Percentiles rank a stretch among this genome's conserved stretches.
Conservation (phyloP, 2,888 invertebrate species). For the Acanthococcus lagerstroemiae region DNA sequence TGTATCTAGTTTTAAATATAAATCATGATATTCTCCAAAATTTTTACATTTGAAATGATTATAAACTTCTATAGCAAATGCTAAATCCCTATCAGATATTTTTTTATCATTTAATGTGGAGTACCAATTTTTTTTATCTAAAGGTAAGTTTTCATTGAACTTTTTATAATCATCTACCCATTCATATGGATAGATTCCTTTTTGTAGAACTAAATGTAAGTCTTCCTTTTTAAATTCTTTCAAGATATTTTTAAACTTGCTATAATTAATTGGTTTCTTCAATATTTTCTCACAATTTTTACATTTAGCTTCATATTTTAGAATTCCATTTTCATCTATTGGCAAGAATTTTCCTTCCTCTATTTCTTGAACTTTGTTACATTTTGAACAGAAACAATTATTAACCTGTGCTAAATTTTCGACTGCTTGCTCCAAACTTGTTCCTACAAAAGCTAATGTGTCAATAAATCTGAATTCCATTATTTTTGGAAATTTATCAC, state of each 20-base stretch:
- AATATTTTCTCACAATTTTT: background rate
- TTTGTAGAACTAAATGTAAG: background rate
- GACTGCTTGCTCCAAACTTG: background rate
- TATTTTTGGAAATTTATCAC: no score
- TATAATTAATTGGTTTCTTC: background rate
- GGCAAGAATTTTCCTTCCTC: no score
- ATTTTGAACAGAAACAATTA: no score
- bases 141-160: background rate
- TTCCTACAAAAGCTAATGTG: background rate
- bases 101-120: no score
- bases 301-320: background rate
- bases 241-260: background rate
- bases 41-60: no score
- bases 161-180: background rate
- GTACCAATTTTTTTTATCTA: no score
- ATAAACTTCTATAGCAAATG: conserved; percentile 5
- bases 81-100: background rate
- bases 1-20: no score
- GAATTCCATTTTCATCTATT: no score
- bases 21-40: no score
- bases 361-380: no score
- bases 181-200: background rate
- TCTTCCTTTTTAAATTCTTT: background rate
- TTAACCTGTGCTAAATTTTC: no score
- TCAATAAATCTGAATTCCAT: background rate